A percentile compares a stretch with the other conserved stretches of the same genome.
phyloP scores from a whole-genome alignment of 2,113 vertebrate genomes.

The Hydrochoerus hydrochaeris region DNA sequence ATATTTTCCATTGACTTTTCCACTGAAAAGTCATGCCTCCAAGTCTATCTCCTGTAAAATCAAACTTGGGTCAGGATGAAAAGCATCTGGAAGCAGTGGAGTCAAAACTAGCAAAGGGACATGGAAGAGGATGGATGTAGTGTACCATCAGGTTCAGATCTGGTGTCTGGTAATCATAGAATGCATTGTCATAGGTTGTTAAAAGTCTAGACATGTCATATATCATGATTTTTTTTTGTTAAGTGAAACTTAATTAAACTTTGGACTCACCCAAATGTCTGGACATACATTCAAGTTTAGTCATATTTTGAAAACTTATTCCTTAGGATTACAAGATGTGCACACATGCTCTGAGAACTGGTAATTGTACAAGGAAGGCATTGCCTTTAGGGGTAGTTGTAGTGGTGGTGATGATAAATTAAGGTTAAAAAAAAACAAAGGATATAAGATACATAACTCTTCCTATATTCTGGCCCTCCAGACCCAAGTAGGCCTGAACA shows the following conservation, averaged over 20 bases:
- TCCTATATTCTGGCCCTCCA: neutral
- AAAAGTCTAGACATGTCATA: neutral
- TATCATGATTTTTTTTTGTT: neutral
- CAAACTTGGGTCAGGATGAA: neutral
- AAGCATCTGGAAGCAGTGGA: neutral
- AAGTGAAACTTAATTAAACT: conserved; percentile 35
- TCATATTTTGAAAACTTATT: neutral
- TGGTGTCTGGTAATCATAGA: neutral
- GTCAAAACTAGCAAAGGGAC: neutral
- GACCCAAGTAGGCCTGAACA: neutral
- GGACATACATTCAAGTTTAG: neutral
- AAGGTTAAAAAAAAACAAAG: neutral
- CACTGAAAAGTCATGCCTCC: neutral
- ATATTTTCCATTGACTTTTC: neutral
- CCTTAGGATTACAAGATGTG: neutral
- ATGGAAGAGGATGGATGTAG: neutral
- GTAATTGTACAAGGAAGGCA: accelerated
- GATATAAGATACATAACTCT: neutral
- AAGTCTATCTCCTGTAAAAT: neutral
- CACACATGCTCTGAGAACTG: neutral
- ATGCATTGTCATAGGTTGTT: neutral
- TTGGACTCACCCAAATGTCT: neutral
- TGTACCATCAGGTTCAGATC: neutral
- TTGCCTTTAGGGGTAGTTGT: neutral
- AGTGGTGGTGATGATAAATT: neutral